phyloP scores from a whole-genome alignment of 2,113 vertebrate genomes.

The Clarias magur region DNA sequence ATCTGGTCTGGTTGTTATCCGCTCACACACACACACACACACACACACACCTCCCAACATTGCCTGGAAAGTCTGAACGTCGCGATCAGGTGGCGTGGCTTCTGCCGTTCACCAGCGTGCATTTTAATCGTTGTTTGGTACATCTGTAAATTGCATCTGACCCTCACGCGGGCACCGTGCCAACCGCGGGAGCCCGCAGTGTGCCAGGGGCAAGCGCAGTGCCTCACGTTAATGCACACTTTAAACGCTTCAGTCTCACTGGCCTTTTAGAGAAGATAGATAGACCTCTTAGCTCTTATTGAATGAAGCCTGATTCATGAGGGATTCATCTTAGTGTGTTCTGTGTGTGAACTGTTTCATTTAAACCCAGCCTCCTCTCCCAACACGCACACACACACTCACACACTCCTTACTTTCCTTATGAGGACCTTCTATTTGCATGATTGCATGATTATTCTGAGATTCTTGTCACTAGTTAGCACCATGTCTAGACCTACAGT shows the following conservation, averaged over 20 bases:
- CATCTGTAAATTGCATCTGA: constrained; percentile 47
- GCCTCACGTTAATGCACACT: constrained; percentile 34
- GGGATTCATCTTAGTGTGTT: constrained; percentile 40
- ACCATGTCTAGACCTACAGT: neutral
- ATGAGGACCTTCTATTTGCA: neutral
- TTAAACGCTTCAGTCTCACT: constrained; percentile 24
- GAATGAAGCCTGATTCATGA: constrained; percentile 34
- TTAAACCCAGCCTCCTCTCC: neutral
- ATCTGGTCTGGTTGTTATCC: constrained; percentile 34
- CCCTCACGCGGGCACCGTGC: neutral
- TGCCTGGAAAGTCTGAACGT: constrained; percentile 24
- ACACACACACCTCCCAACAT: too few relatives aligned
- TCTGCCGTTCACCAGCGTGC: constrained; percentile 30
- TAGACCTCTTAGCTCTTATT: constrained; percentile 25
- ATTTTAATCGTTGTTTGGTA: constrained; percentile 26
- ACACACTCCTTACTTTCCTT: neutral
- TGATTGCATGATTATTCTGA: neutral
- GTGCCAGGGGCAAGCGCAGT: constrained; percentile 10
- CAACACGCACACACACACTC: constrained; percentile 11
- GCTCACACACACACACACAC: too few relatives aligned
- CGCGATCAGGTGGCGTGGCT: constrained; percentile 40
- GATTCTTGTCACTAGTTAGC: neutral
- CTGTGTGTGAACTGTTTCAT: neutral
- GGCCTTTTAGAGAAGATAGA: constrained; percentile 33
- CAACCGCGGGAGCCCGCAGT: neutral